These are phyloP conservation scores for Junonia oenone DNA, from an alignment of 2,888 invertebrate species.

Conservation along the genomic window DNA sequence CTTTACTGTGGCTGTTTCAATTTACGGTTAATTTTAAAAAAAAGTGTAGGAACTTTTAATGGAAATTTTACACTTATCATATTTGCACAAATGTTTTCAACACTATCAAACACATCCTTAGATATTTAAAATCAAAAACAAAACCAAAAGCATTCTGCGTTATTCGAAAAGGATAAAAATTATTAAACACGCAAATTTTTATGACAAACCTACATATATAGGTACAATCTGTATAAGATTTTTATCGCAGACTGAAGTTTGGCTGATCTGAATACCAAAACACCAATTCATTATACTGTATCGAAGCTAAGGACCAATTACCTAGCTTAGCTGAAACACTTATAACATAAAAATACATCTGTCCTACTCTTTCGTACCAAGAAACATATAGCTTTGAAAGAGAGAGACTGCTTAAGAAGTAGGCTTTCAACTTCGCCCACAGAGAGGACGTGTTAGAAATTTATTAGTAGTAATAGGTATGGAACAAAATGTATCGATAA, in stretches of 20 bases:
- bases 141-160: no score
- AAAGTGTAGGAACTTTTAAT: no score
- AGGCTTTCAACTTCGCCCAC: constrained; percentile 4
- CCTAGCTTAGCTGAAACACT: constrained; percentile 1
- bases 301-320: constrained; percentile 29
- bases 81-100: no score
- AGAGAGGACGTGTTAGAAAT: background rate
- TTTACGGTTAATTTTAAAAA: no score
- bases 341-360: background rate
- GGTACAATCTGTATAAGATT: background rate
- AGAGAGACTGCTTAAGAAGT: background rate
- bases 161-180: no score
- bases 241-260: constrained; percentile 16
- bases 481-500: background rate
- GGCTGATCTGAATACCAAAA: constrained; percentile 32
- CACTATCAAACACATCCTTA: no score
- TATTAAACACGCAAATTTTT: background rate
- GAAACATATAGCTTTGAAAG: background rate
- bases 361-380: background rate
- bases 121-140: no score
- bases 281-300: constrained; percentile 28
- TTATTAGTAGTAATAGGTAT: background rate
- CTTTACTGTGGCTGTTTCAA: no score
- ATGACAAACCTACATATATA: background rate
- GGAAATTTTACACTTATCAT: no score